These are phyloP conservation scores for Coenonympha arcania DNA, from an alignment of 2,888 invertebrate species.

Conservation along the genomic window DNA sequence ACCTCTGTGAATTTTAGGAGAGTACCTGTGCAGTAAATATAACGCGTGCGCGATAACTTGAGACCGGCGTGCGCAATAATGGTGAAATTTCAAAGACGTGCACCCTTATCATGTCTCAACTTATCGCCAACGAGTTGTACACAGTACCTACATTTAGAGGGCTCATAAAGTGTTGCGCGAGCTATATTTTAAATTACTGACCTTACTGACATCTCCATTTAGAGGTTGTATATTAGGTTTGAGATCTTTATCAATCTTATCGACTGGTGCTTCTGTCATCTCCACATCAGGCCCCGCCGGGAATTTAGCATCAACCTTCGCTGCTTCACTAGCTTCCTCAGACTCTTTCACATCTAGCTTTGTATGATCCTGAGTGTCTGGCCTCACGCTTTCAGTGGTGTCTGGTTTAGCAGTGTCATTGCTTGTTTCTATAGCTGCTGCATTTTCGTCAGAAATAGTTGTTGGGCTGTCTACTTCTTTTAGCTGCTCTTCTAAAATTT, in stretches of 20 bases:
- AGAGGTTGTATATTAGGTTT: constrained; percentile 46
- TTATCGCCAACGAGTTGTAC: no score
- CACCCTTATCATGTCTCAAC: no score
- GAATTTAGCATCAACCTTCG: constrained; percentile 28
- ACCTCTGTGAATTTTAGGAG: no score
- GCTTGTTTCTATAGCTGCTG: constrained; percentile 21
- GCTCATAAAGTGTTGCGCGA: no score
- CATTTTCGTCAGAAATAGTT: constrained; percentile 27
- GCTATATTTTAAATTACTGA: constrained; percentile 26
- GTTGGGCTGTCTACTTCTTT: constrained; percentile 13
- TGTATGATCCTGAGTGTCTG: not conserved
- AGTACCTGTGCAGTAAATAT: no score
- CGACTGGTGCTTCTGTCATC: constrained; percentile 44
- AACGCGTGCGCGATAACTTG: no score
- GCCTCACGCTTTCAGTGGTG: constrained; percentile 1
- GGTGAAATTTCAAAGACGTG: no score
- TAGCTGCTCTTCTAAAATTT: constrained; percentile 10
- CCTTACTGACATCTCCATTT: constrained; percentile 62
- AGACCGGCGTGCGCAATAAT: no score
- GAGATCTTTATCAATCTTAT: constrained; percentile 41
- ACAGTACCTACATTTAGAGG: no score
- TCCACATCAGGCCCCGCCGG: constrained; percentile 41
- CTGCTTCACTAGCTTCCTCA: constrained; percentile 21
- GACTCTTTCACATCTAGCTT: constrained; percentile 14
- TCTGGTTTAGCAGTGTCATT: constrained; percentile 16